Conservation (phyloP, 2,113 vertebrate species). For the Australoheros scitulus region DNA sequence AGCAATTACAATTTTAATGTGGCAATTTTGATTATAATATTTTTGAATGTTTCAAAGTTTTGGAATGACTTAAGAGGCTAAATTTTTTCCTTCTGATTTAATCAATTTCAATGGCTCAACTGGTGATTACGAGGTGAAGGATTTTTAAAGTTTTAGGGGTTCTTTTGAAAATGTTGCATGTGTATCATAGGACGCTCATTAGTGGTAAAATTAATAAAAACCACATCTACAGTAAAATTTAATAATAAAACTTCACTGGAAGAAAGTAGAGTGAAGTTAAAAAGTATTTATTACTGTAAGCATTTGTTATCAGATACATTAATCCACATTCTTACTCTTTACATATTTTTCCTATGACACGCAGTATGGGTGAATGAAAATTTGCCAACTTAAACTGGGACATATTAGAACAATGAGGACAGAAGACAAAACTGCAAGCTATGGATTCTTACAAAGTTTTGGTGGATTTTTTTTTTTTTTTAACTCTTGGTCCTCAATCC, state of each 20-base stretch:
- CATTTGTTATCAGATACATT: not conserved
- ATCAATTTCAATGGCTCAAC: not conserved
- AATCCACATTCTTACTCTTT: not conserved
- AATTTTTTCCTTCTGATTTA: no score
- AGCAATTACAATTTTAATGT: not conserved
- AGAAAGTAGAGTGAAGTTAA: not conserved
- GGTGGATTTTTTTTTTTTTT: not conserved
- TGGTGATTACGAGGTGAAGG: not conserved
- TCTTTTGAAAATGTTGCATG: not conserved
- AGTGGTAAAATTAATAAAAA: not conserved
- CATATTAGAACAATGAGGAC: constrained; percentile 9
- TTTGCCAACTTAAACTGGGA: constrained; percentile 10
- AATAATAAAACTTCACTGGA: not conserved
- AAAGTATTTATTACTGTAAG: not conserved
- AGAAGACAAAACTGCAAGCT: not conserved
- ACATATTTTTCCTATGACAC: not conserved
- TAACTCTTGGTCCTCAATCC: not conserved
- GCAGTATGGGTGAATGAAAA: not conserved
- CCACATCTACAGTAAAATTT: not conserved
- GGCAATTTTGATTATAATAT: not conserved
- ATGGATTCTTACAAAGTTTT: not conserved
- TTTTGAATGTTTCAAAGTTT: not conserved
- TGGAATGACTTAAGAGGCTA: not conserved
- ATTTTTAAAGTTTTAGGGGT: not conserved
- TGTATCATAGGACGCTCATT: not conserved